Percentiles rank a stretch among this genome's conserved stretches.
These are phyloP conservation scores for Pseudonaja textilis DNA, from an alignment of 2,113 vertebrate genomes.

Conservation along the genomic window DNA sequence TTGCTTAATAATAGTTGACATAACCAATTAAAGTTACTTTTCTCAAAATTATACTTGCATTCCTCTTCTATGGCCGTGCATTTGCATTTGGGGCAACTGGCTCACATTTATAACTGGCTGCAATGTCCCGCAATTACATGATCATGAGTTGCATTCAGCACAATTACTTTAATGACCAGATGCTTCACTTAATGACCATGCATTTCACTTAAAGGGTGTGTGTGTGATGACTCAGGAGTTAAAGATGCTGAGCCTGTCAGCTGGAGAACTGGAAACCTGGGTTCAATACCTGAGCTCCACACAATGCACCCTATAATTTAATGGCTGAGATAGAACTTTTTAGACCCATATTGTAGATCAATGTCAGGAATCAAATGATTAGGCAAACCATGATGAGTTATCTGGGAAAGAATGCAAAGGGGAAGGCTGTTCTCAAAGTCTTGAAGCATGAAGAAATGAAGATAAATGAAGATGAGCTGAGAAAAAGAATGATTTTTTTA, in stretches of 20 bases:
- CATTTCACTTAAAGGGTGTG: neutral
- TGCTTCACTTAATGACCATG: neutral
- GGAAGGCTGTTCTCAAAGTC: neutral
- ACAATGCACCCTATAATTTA: neutral
- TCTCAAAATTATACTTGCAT: neutral
- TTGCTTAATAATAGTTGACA: neutral
- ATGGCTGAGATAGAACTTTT: neutral
- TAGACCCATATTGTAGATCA: neutral
- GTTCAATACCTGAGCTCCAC: neutral
- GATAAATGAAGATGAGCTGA: neutral
- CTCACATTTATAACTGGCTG: neutral
- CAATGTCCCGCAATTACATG: neutral
- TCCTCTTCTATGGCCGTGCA: neutral
- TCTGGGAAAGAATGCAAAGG: neutral
- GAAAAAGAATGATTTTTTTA: neutral
- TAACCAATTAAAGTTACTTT: neutral
- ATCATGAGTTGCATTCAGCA: neutral
- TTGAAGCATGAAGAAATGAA: neutral
- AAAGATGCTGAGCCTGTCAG: neutral
- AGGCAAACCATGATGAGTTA: neutral
- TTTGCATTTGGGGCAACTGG: neutral
- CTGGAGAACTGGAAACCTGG: neutral
- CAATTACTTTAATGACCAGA: neutral
- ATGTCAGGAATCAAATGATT: neutral
- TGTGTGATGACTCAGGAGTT: rapidly evolving